Base-by-base conservation (phyloP, 2,888 invertebrate species). In the Spodoptera littoralis region DNA sequence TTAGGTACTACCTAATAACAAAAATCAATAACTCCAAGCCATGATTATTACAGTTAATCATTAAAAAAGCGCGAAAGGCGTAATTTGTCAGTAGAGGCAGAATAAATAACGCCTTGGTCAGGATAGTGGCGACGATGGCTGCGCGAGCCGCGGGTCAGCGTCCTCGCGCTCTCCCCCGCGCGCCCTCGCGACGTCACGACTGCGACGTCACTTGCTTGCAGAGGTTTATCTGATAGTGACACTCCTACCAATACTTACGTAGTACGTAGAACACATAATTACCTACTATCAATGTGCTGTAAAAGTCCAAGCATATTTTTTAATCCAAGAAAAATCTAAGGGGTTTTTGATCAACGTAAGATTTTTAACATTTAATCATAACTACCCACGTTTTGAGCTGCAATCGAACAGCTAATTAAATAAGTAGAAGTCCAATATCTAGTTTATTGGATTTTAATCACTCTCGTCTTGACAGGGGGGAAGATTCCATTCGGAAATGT, bases 61-160 rank as follows among this genome's bases (percentile, higher is more conserved):
- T 47, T 57, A 63, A 66, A 77, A 79, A 74, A 70, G 54, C 60
- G 73, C 69, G 70, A 75, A 77, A 72, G 65, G 36, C 61, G 62
- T 77, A 76, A 77, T 80, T 75, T 76, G 80, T 80, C 75, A 77
- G 80, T 78, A 80, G 73, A 84, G 80, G 81, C 82, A 83, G 85
- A 86, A 86, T 87, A 84, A 85, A 84, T 84, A 86, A 80, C 77
- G 84, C 79, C 67, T 81, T 75, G 63, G 76, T 66, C 80, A 84
- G 85, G 83, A 84, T 77, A 76, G 68, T 61, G 73, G 74, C 74
- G 77, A 61, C 79, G 78, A 65, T 70, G 73, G 70, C 52, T 58
- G 80, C 71, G 69, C 73, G 58, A 65, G 76, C 72, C 65, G 80
- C 80, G 86, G 90, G 92, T 92, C 92, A 91, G 84, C 88, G 92